phyloP scores from a whole-genome alignment of 2,797 vertebrate species.

The Nothura maculosa region DNA sequence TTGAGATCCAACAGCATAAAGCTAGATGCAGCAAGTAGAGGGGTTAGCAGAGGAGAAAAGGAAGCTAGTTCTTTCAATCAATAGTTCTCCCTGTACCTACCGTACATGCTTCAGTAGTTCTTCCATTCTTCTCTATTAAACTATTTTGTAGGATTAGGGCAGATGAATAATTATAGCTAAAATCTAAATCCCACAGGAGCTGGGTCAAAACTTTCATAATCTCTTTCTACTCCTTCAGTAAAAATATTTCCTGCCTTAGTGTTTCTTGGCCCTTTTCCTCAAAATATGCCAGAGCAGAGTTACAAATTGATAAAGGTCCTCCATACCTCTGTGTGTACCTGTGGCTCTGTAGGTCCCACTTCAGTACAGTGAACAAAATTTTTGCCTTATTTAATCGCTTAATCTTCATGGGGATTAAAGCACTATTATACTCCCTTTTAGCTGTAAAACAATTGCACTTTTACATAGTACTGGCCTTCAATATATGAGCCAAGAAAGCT shows the following conservation, averaged over 20 bases:
- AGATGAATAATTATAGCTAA: slow-evolving; percentile 70
- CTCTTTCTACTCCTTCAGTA: neutral
- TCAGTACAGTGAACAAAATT: neutral
- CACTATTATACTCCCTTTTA: neutral
- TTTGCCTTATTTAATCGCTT: neutral
- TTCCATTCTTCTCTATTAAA: slow-evolving; percentile 63
- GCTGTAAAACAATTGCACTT: neutral
- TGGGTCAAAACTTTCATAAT: slow-evolving; percentile 42
- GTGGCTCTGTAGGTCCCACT: neutral
- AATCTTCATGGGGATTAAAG: slow-evolving; percentile 30
- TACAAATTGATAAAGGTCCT: neutral
- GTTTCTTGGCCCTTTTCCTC: neutral
- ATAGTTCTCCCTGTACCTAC: slow-evolving; percentile 68
- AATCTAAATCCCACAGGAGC: slow-evolving; percentile 43
- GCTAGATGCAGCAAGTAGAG: neutral
- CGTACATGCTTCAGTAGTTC: slow-evolving; percentile 62
- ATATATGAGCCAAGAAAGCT: neutral
- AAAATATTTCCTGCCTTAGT: neutral
- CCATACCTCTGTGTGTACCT: neutral
- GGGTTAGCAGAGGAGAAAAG: slow-evolving; percentile 61
- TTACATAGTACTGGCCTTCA: neutral
- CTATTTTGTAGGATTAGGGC: slow-evolving; percentile 65
- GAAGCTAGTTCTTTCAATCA: slow-evolving; percentile 61
- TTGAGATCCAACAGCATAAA: slow-evolving; percentile 42
- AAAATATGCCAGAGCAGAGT: neutral